Evolutionary conservation across 2,797 vertebrate genomes (phyloP).

Genomic region (Sebastes iracundus): DNA sequence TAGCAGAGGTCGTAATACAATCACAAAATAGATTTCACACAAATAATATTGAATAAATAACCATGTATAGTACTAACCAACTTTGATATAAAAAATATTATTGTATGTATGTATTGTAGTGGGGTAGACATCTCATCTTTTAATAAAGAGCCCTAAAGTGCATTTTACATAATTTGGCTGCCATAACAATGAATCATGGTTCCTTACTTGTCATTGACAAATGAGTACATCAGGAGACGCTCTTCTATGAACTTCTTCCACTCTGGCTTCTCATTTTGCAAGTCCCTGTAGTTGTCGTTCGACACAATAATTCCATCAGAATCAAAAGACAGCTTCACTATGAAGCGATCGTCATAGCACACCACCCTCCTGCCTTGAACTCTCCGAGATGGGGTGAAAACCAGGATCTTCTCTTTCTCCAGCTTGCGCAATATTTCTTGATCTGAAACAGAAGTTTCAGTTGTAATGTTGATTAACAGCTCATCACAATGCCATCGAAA

Average conservation of each 20-base stretch:
- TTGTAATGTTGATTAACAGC: not conserved
- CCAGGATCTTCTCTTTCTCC: slow-evolving; percentile 98
- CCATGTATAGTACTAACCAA: not conserved
- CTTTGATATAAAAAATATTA: not conserved
- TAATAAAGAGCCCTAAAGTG: not conserved
- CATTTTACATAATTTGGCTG: slow-evolving; percentile 28
- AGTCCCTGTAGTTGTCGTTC: slow-evolving; percentile 98
- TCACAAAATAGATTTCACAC: not conserved
- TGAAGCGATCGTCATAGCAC: slow-evolving; percentile 99
- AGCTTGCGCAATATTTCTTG: slow-evolving; percentile 97
- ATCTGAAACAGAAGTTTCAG: slow-evolving; percentile 80
- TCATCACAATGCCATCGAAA: not conserved
- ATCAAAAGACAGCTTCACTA: slow-evolving; percentile 97
- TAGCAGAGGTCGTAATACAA: not conserved
- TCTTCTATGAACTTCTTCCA: slow-evolving; percentile 99
- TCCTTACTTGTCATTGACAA: slow-evolving; percentile 99
- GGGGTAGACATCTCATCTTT: not conserved
- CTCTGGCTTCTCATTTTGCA: slow-evolving; percentile 98
- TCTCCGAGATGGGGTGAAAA: slow-evolving; percentile 97
- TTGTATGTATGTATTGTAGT: not conserved
- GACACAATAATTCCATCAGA: slow-evolving; percentile 99
- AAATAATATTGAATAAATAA: not conserved
- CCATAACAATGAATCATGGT: slow-evolving; percentile 50
- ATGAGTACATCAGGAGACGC: slow-evolving; percentile 98
- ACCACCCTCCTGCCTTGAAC: slow-evolving; percentile 98